A percentile compares a stretch with the other conserved stretches of the same genome.
Conservation (phyloP, 2,797 vertebrate species). For the Sparidentex hasta region DNA sequence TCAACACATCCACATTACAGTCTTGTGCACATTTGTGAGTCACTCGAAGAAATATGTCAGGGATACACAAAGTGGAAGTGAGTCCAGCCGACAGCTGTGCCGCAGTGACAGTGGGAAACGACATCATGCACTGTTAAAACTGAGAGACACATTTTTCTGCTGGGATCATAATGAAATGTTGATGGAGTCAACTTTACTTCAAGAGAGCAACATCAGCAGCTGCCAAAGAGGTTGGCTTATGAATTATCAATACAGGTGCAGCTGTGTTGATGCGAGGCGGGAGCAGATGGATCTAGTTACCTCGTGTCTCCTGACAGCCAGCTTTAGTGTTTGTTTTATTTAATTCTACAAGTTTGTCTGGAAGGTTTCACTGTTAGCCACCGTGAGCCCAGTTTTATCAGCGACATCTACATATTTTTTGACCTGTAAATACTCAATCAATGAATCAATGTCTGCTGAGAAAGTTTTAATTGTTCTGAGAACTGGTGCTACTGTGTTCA, state of each 20-base stretch:
- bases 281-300: neutral
- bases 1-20: neutral
- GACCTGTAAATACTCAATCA: neutral
- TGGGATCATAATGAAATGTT: conserved; percentile 29
- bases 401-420: neutral
- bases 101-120: neutral
- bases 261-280: neutral
- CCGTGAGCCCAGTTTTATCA: neutral
- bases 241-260: conserved; percentile 35
- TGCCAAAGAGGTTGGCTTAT: conserved; percentile 10
- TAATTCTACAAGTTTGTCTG: neutral
- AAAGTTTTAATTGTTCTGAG: neutral
- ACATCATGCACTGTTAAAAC: conserved; percentile 16
- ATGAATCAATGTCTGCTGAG: neutral
- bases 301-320: neutral
- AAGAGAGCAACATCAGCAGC: conserved; percentile 12
- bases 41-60: neutral
- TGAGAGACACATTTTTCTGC: conserved; percentile 8
- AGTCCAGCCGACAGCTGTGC: neutral
- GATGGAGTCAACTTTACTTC: conserved; percentile 32
- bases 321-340: neutral
- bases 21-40: neutral
- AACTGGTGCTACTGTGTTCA: neutral
- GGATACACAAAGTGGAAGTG: neutral
- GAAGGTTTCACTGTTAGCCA: neutral